Conservation (phyloP, 2,113 vertebrate species). For the Phyllostomus discolor region DNA sequence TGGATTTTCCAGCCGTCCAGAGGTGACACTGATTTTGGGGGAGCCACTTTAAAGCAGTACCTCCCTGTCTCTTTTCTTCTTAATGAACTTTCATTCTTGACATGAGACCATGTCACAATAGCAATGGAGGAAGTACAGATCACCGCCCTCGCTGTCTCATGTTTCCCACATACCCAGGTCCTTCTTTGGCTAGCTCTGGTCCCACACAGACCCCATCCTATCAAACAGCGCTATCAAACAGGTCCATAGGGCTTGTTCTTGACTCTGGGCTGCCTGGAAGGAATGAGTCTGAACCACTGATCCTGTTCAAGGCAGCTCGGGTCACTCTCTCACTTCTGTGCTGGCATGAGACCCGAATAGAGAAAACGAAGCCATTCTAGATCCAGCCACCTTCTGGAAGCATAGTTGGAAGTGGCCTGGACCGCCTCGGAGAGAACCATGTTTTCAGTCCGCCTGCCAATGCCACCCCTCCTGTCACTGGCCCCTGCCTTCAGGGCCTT, state of each 20-base stretch:
- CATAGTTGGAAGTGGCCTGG: not conserved
- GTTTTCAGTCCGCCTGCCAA: not conserved
- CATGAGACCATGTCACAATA: not conserved
- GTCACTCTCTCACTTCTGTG: not conserved
- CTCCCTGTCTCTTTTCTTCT: not conserved
- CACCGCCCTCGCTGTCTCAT: fast-evolving
- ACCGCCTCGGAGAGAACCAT: not conserved
- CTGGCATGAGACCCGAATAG: fast-evolving
- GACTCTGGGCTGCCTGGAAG: not conserved
- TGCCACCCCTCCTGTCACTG: not conserved
- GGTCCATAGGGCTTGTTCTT: not conserved
- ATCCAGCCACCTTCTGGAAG: not conserved
- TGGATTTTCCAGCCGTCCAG: not conserved
- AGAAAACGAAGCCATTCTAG: not conserved
- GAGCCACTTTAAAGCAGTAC: not conserved
- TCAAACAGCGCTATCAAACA: not conserved
- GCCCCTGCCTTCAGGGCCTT: not conserved
- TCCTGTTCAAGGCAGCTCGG: not conserved
- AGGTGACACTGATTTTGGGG: not conserved
- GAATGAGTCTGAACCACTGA: not conserved
- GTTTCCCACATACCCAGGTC: not conserved
- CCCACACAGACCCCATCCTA: fast-evolving
- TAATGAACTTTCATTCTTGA: not conserved
- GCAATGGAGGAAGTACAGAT: not conserved
- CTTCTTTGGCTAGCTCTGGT: not conserved